These are phyloP conservation scores for Diplosoma virens DNA, from an alignment of 23 tunicate genomes.

Conservation along the genomic window DNA sequence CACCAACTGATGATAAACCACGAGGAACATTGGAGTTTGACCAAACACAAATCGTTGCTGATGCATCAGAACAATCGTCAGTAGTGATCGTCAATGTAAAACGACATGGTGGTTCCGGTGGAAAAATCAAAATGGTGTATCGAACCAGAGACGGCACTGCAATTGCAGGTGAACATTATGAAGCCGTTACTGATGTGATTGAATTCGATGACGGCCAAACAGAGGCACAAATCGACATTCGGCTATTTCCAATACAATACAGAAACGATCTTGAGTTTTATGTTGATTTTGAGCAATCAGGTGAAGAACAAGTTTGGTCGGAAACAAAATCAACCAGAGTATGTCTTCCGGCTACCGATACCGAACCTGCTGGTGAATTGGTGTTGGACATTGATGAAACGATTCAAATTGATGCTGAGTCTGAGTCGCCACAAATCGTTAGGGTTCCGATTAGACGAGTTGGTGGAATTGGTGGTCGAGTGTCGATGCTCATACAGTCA, in stretches of 20 bases:
- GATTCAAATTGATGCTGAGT: neutral
- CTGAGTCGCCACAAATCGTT: neutral
- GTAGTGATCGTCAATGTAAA: neutral
- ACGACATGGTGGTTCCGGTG: constrained; percentile 17
- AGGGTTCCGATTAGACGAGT: constrained; percentile 9
- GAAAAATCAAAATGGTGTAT: neutral
- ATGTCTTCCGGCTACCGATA: constrained; percentile 33
- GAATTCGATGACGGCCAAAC: neutral
- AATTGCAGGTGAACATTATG: constrained; percentile 6
- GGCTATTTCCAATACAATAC: constrained; percentile 5
- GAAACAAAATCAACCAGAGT: constrained; percentile 5
- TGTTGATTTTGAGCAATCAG: neutral
- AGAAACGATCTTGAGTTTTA: constrained; percentile 9
- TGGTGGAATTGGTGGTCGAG: constrained; percentile 21
- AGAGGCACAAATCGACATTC: neutral
- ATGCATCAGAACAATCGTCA: too few relatives aligned
- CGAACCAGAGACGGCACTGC: constrained; percentile 24
- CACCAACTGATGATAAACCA: too few relatives aligned
- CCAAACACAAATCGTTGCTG: too few relatives aligned
- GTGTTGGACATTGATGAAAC: neutral
- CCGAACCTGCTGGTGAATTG: constrained; percentile 31
- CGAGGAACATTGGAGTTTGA: too few relatives aligned
- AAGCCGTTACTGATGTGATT: neutral
- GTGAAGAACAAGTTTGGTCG: neutral
- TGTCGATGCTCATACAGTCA: constrained; percentile 21